A percentile compares a stretch with the other conserved stretches of the same genome.
These are phyloP conservation scores for Eristalis tenax DNA, from an alignment of 2,888 invertebrate species.

Conservation along the genomic window DNA sequence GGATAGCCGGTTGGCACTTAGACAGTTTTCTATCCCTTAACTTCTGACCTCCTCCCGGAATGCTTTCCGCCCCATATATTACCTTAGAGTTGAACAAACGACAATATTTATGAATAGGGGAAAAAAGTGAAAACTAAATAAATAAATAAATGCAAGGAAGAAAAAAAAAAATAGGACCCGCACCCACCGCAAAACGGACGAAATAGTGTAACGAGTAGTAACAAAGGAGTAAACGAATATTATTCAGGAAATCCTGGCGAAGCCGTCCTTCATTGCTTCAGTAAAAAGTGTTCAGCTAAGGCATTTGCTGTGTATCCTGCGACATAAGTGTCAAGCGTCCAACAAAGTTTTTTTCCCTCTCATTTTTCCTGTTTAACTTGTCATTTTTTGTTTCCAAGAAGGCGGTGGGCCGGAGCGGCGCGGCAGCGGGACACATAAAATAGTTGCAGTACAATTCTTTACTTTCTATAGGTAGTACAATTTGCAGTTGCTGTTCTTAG, in stretches of 20 bases:
- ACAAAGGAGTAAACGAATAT: slow-evolving; percentile 66
- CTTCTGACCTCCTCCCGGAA: slow-evolving; percentile 43
- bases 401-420: slow-evolving; percentile 8
- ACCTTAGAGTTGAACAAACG: slow-evolving; percentile 56
- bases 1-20: slow-evolving; percentile 56
- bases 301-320: slow-evolving; percentile 62
- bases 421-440: slow-evolving; percentile 24
- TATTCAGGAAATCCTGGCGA: slow-evolving; percentile 65
- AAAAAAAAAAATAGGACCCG: neutral
- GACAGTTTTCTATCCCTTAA: slow-evolving; percentile 60
- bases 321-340: slow-evolving; percentile 65
- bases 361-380: slow-evolving; percentile 32
- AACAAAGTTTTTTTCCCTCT: slow-evolving; percentile 37
- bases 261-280: slow-evolving; percentile 60
- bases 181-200: slow-evolving; percentile 24
- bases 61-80: slow-evolving; percentile 43
- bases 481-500: slow-evolving; percentile 39
- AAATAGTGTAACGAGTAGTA: slow-evolving; percentile 39
- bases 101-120: slow-evolving; percentile 39
- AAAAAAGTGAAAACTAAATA: slow-evolving; percentile 17
- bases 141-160: neutral
- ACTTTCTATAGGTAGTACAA: slow-evolving; percentile 36
- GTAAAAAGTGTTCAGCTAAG: slow-evolving; percentile 64
- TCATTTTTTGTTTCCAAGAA: slow-evolving; percentile 5
- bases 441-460: slow-evolving; percentile 61